These are phyloP conservation scores for Diorhabda carinulata DNA, from an alignment of 1,140 invertebrate genomes.

Conservation along the genomic window DNA sequence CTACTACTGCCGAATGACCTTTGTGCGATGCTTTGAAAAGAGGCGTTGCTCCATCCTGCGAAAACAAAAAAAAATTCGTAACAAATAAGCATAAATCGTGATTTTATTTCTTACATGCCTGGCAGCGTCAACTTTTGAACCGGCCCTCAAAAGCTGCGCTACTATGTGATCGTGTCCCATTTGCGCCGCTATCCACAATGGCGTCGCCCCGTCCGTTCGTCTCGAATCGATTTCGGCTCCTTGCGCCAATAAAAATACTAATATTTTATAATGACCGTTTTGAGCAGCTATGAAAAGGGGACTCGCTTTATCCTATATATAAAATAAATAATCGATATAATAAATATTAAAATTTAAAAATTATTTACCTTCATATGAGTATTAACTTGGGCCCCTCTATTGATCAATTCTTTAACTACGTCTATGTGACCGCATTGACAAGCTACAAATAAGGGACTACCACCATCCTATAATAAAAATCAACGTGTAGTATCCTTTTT, in stretches of 20 bases:
- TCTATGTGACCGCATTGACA: slow-evolving; percentile 87
- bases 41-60: slow-evolving; percentile 83
- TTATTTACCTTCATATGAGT: slow-evolving; percentile 75
- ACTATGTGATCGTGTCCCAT: slow-evolving; percentile 86
- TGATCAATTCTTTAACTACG: slow-evolving; percentile 76
- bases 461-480: slow-evolving; percentile 70
- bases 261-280: slow-evolving; percentile 79
- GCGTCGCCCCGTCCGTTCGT: slow-evolving; percentile 77
- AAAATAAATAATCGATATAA: background rate
- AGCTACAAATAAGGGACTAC: slow-evolving; percentile 85
- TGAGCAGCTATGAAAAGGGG: slow-evolving; percentile 86
- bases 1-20: slow-evolving; percentile 82
- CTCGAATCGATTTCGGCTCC: slow-evolving; percentile 67
- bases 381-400: slow-evolving; percentile 76
- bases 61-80: slow-evolving; percentile 24
- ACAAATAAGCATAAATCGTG: background rate
- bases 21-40: slow-evolving; percentile 92
- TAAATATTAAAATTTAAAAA: background rate
- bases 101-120: slow-evolving; percentile 62
- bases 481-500: no score
- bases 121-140: slow-evolving; percentile 74
- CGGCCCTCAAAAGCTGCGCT: slow-evolving; percentile 67
- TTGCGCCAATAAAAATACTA: slow-evolving; percentile 63
- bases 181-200: slow-evolving; percentile 91
- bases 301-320: slow-evolving; percentile 74